phyloP scores from a whole-genome alignment of 2,888 invertebrate species.

The Phyto melanocephala region DNA sequence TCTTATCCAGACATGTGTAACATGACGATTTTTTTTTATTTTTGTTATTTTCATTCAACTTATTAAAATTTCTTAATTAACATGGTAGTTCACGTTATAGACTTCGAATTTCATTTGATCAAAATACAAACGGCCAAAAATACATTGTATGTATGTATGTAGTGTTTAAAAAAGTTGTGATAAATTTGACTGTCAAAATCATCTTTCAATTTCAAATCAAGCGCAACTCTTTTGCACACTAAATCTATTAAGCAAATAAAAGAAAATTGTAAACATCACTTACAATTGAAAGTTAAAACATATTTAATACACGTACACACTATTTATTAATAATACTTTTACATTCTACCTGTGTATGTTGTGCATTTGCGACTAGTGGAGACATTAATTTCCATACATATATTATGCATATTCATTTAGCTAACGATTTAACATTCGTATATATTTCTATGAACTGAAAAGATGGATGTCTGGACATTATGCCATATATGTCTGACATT shows the following conservation, averaged over 20 bases:
- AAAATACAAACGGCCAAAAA: constrained; percentile 15
- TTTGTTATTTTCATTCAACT: constrained; percentile 13
- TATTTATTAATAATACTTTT: constrained; percentile 24
- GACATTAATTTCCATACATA: constrained; percentile 16
- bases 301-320: constrained; percentile 3
- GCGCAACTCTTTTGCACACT: constrained; percentile 35
- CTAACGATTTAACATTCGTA: constrained; percentile 50
- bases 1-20: constrained; percentile 50
- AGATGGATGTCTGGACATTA: constrained; percentile 52
- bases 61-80: constrained; percentile 64
- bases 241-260: background rate
- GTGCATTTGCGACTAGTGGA: background rate
- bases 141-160: constrained; percentile 3
- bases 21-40: constrained; percentile 42
- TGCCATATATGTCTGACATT: too few relatives aligned
- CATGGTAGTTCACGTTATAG: constrained; percentile 54
- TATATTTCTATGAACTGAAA: constrained; percentile 37
- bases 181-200: constrained; percentile 64
- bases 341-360: too few relatives aligned
- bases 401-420: constrained; percentile 33
- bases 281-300: constrained; percentile 59
- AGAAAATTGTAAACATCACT: constrained; percentile 31
- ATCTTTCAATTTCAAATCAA: constrained; percentile 63
- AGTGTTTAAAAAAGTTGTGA: constrained; percentile 51
- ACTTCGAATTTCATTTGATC: constrained; percentile 48